phyloP scores from a whole-genome alignment of 2,113 vertebrate species.

The Telmatochromis brichardi region DNA sequence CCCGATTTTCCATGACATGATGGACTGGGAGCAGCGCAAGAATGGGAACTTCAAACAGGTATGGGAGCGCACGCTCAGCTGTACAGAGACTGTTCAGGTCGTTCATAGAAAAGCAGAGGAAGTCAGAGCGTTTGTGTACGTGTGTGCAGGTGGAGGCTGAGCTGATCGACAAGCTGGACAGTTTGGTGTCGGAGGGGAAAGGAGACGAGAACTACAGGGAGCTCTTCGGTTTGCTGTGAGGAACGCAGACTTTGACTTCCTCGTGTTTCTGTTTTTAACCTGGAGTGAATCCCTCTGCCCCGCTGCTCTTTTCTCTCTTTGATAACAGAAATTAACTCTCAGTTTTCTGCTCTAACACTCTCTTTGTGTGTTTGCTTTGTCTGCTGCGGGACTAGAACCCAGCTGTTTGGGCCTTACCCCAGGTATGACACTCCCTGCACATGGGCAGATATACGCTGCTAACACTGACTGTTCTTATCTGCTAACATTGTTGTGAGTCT shows the following conservation, averaged over 20 bases:
- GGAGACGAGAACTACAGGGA: constrained; percentile 99
- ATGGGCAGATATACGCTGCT: background rate
- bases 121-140: background rate
- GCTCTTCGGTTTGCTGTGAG: constrained; percentile 96
- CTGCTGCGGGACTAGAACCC: constrained; percentile 91
- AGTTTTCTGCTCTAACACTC: constrained; percentile 44
- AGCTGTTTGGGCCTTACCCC: constrained; percentile 98
- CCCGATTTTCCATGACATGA: constrained; percentile 99
- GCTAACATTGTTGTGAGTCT: background rate
- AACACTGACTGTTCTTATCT: background rate
- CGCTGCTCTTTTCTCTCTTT: background rate
- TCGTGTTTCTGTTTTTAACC: background rate
- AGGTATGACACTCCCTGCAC: constrained; percentile 76
- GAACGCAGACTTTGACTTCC: background rate
- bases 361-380: constrained; percentile 50
- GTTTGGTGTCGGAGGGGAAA: constrained; percentile 94
- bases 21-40: constrained; percentile 98
- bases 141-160: constrained; percentile 88
- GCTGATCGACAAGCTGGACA: constrained; percentile 96
- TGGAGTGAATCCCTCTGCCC: background rate
- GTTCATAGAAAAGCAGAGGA: rapidly evolving
- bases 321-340: constrained; percentile 3
- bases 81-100: rapidly evolving
- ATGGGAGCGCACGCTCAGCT: rapidly evolving
- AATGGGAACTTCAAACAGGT: constrained; percentile 99